Evolutionary conservation across 2,888 invertebrate genomes (phyloP).

Genomic region (Sicus ferrugineus): DNA sequence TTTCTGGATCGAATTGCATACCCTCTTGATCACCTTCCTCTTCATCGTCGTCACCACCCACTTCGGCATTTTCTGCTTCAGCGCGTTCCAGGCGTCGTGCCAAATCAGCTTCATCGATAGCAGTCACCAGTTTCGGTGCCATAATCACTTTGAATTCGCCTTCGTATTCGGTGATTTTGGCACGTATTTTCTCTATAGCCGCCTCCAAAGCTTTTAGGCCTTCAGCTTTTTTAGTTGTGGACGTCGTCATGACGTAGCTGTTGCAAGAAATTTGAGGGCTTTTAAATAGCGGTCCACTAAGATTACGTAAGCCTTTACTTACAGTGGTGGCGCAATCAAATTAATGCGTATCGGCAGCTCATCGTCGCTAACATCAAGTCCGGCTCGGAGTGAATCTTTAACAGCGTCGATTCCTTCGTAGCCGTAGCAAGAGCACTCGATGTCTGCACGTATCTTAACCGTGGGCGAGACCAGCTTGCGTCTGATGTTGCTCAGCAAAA

Average conservation of each 20-base stretch:
- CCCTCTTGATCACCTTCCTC: slow-evolving; percentile 71
- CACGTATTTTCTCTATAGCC: slow-evolving; percentile 87
- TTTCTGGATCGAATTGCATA: slow-evolving; percentile 64
- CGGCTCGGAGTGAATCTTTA: slow-evolving; percentile 88
- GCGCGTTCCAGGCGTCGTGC: slow-evolving; percentile 92
- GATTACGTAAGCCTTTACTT: slow-evolving; percentile 42
- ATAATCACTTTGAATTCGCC: slow-evolving; percentile 95
- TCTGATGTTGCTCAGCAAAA: slow-evolving; percentile 92
- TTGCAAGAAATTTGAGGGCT: not conserved
- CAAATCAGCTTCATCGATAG: slow-evolving; percentile 95
- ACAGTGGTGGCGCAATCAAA: slow-evolving; percentile 96
- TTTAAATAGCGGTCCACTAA: too few species aligned
- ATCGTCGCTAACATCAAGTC: slow-evolving; percentile 88
- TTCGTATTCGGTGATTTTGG: slow-evolving; percentile 80
- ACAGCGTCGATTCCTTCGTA: slow-evolving; percentile 99
- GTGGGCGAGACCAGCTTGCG: slow-evolving; percentile 96
- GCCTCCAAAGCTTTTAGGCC: slow-evolving; percentile 89
- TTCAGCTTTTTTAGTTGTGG: slow-evolving; percentile 94
- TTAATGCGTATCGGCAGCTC: slow-evolving; percentile 98
- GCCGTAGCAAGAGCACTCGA: slow-evolving; percentile 93
- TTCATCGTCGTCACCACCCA: slow-evolving; percentile 88
- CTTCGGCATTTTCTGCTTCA: slow-evolving; percentile 93
- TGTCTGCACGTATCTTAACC: slow-evolving; percentile 93
- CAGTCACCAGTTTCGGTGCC: slow-evolving; percentile 98
- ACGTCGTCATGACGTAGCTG: slow-evolving; percentile 89